Conservation (phyloP, 2,888 invertebrate species). For the Anticlea derivata region DNA sequence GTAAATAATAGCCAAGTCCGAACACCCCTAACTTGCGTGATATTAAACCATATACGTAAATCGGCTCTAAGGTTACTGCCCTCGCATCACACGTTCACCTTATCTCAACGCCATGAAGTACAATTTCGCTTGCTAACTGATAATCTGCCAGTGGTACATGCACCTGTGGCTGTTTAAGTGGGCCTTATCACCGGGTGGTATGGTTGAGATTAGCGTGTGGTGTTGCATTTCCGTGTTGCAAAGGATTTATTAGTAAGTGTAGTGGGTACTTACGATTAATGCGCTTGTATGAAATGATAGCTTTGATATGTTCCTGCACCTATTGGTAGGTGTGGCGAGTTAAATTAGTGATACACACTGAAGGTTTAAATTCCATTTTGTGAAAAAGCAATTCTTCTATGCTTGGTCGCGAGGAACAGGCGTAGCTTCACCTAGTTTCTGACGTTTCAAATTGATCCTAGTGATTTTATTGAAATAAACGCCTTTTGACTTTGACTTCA, state of each 20-base stretch:
- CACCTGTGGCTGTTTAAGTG: slow-evolving; percentile 1
- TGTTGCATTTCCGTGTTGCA: slow-evolving; percentile 1
- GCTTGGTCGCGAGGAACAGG: too few relatives aligned
- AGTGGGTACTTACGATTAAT: slow-evolving; percentile 19
- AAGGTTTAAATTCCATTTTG: too few relatives aligned
- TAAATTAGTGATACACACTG: slow-evolving; percentile 2
- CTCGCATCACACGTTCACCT: slow-evolving; percentile 24
- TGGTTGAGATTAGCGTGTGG: slow-evolving; percentile 3
- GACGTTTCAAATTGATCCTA: too few relatives aligned
- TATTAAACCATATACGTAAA: slow-evolving; percentile 39
- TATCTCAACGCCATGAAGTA: slow-evolving; percentile 19
- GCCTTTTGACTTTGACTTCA: too few relatives aligned
- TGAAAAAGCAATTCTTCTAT: too few relatives aligned
- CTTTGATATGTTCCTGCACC: slow-evolving; percentile 22
- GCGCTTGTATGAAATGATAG: slow-evolving; percentile 20
- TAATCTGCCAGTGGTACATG: slow-evolving; percentile 1
- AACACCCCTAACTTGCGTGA: slow-evolving; percentile 33
- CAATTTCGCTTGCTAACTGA: slow-evolving; percentile 17
- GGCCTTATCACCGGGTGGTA: slow-evolving; percentile 4
- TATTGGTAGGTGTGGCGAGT: slow-evolving; percentile 5
- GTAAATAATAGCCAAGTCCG: neutral
- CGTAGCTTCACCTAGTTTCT: too few relatives aligned
- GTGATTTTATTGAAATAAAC: too few relatives aligned
- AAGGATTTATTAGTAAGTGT: slow-evolving; percentile 13
- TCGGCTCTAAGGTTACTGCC: slow-evolving; percentile 41